phyloP scores from a whole-genome alignment of 2,113 vertebrate genomes.

The Antigone vipio region DNA sequence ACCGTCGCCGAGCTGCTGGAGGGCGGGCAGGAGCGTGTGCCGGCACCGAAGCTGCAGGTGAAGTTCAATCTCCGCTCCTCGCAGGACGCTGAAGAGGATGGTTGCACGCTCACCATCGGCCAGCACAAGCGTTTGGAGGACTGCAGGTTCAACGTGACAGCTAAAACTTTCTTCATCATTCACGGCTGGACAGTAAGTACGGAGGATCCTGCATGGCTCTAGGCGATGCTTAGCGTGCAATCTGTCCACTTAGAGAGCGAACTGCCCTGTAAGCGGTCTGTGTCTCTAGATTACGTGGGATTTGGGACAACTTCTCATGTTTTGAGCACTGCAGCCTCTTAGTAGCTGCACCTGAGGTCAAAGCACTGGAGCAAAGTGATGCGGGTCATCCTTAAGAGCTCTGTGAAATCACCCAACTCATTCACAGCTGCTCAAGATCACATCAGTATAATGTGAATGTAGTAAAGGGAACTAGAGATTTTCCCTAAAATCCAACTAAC shows the following conservation, averaged over 20 bases:
- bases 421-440: background rate
- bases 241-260: too few relatives aligned
- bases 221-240: fast-evolving
- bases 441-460: fast-evolving
- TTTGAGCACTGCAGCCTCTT: background rate
- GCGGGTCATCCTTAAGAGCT: background rate
- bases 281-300: fast-evolving
- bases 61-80: constrained; percentile 81
- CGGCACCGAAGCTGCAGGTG: background rate
- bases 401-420: constrained; percentile 1
- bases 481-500: background rate
- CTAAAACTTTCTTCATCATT: constrained; percentile 92
- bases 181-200: constrained; percentile 92
- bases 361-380: background rate
- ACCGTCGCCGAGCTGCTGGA: background rate
- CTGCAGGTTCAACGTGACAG: constrained; percentile 86
- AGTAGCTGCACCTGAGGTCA: background rate
- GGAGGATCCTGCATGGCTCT: fast-evolving
- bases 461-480: background rate
- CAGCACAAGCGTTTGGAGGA: constrained; percentile 67
- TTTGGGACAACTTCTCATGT: too few relatives aligned
- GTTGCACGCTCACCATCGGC: constrained; percentile 78
- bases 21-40: background rate
- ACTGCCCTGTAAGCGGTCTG: fast-evolving
- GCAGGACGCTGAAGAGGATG: constrained; percentile 74